Evolutionary conservation across 2,888 invertebrate genomes (phyloP), one percentile per base, ranked within the genome.

Genomic region (Chydorus sphaericus): DNA sequence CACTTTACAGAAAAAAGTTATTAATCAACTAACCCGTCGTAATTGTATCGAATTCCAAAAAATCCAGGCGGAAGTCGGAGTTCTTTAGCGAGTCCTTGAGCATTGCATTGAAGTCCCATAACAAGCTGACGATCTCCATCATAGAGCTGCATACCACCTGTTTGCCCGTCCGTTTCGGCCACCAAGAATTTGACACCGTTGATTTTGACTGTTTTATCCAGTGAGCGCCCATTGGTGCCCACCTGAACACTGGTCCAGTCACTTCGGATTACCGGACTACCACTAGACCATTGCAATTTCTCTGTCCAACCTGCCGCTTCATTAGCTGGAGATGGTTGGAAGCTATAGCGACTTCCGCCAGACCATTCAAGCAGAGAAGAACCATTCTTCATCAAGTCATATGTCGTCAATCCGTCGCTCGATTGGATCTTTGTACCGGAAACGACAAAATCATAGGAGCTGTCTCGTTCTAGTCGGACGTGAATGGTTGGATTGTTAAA

Each of bases 171-270:
- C 66, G 91, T 93, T 69, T 93, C 91, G 52, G 94, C 83, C 16
- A 90, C 89, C 33, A 96, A 75, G 1, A 92, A 82, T 64, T 89
- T 80, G 5, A 87, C 83, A 61, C 87, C 85, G 68, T 96, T 96
- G 5, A 94, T 89, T 86, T 89, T 65, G 37, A 52, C 23, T 8
- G 33, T 60, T 57, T 54, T 64, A 62, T 57, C 61, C 57, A 58
- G 59, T 55, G 54, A 58, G 60, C 55, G 57, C n/a, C 62, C 62
- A 23, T 28, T 23, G n/a, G 26, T 44, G 23, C 44, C 44, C 10
- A 23, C 26, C 11, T 20, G 44, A 26, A 23, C 4, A 28, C 44
- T 44, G 18, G 20, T 39, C 44, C 44, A 44, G 5, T 44, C 44
- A 5, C 44, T n/a, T 11, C 44, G 44, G 44, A 44, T 44, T n/a